Evolutionary conservation across 2,797 vertebrate genomes (phyloP), one percentile per base, ranked within the genome.

Genomic region (Rhodeus uyekii): DNA sequence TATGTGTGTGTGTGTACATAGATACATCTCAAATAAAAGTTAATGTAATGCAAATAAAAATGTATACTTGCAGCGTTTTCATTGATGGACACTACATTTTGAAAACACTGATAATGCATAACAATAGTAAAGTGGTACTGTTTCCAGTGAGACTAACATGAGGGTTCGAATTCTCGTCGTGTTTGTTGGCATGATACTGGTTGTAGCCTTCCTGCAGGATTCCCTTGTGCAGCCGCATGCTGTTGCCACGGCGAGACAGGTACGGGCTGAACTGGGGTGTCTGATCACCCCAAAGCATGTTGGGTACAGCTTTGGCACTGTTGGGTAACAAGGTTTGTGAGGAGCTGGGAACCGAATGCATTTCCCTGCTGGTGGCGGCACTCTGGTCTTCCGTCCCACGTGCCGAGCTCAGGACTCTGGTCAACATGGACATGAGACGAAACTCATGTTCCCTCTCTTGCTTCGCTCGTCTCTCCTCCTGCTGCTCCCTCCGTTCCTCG

Each of bases 111-210:
- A 79, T 22, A 63, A 27, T 46, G 32, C 16, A 60, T 22, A 74
- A 50, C 18, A 32, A 78, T 27, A 79, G 39, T 38, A 58, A 38
- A 61, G 39, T 29, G 19, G 14, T 32, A 46, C 55, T 42, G n/a
- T 76, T 63, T 60, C 18, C 61, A 64, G n/a, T 46, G 3, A 60
- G 82, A 94, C 97, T 96, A 90, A 99, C 98, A 1, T 92, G 90
- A 44, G 97, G 97, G 89, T 99, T 99, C 88, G 95, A 93, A 36
- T 92, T 94, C 84, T 95, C 92, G 5, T 98, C 95, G 8, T 97
- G 92, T 84, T 91, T 95, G 88, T 99, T 94, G 64, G 84, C 89
- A 0, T 89, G 91, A 88, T 97, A 98, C 55, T 94, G 92, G n/a
- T 65, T 72, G 87, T 90, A 98, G 53, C 95, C 97, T 83, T 97